Evolutionary conservation across 2,888 invertebrate species (phyloP).

Genomic region (Rhodophaea formosa): DNA sequence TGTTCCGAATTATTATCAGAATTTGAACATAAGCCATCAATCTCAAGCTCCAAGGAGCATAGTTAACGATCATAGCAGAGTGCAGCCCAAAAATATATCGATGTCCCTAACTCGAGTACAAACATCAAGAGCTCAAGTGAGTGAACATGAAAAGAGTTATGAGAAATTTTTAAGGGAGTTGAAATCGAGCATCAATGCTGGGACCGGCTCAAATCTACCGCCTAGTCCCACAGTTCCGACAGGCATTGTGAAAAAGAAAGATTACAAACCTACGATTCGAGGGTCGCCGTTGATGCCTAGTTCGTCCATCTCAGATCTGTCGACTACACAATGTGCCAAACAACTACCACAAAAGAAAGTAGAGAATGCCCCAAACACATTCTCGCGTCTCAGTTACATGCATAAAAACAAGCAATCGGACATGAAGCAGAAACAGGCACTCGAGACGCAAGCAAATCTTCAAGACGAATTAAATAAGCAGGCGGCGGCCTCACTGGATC

Average conservation of each 20-base stretch:
- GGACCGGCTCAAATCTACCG: constrained; percentile 32
- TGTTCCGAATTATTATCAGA: constrained; percentile 7
- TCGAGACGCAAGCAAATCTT: constrained; percentile 28
- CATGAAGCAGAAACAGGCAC: constrained; percentile 39
- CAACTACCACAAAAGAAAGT: constrained; percentile 47
- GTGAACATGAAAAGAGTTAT: constrained; percentile 34
- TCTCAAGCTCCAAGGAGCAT: neutral
- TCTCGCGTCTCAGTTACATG: constrained; percentile 67
- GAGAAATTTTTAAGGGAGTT: constrained; percentile 57
- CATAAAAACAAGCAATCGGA: constrained; percentile 64
- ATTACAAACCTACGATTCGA: constrained; percentile 34
- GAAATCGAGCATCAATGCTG: constrained; percentile 49
- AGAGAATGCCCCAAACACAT: constrained; percentile 63
- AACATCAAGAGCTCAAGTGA: neutral
- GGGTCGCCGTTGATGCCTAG: constrained; percentile 35
- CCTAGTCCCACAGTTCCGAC: neutral
- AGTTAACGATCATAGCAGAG: neutral
- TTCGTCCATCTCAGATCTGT: constrained; percentile 33
- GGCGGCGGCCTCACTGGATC: constrained; percentile 22
- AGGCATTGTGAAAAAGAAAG: constrained; percentile 30
- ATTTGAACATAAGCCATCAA: neutral
- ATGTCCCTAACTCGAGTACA: neutral
- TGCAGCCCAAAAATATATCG: neutral
- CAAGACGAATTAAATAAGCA: constrained; percentile 25
- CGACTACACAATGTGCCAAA: constrained; percentile 53